phyloP scores from a whole-genome alignment of 1,140 invertebrate genomes.

The Halictus rubicundus region DNA sequence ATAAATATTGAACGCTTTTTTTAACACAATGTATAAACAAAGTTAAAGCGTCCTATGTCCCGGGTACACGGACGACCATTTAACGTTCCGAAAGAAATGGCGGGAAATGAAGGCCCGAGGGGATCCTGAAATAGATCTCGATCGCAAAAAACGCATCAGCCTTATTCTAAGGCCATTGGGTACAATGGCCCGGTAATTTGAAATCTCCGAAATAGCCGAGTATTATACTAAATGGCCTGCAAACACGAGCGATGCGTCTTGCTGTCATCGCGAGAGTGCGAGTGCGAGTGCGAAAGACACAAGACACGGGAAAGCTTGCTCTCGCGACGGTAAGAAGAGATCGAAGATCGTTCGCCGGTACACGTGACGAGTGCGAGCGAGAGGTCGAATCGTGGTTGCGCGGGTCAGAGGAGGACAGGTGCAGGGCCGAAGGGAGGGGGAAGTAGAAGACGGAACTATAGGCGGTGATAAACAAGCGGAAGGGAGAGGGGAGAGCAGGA shows the following conservation, averaged over 20 bases:
- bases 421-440: not conserved
- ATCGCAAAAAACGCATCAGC: too few species aligned
- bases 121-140: too few species aligned
- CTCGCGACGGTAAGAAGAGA: not conserved
- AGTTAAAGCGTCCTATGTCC: not conserved
- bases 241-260: slow-evolving; percentile 37
- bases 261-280: slow-evolving; percentile 9
- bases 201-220: slow-evolving; percentile 1
- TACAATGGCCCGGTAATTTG: not conserved
- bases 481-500: slow-evolving; percentile 49
- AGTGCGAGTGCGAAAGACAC: slow-evolving; percentile 8
- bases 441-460: slow-evolving; percentile 35
- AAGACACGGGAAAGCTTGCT: slow-evolving; percentile 6
- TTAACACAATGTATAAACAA: not conserved
- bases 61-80: not conserved
- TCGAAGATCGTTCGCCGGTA: not conserved
- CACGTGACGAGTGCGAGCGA: slow-evolving; percentile 9
- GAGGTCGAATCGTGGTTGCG: slow-evolving; percentile 1
- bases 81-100: not conserved
- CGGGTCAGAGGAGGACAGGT: not conserved
- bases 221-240: slow-evolving; percentile 29
- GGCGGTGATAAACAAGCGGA: slow-evolving; percentile 44
- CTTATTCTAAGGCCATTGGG: too few species aligned
- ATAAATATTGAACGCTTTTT: too few species aligned
- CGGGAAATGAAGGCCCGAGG: not conserved